phyloP scores from a whole-genome alignment of 2,888 invertebrate species.

The Synanthedon formicaeformis region DNA sequence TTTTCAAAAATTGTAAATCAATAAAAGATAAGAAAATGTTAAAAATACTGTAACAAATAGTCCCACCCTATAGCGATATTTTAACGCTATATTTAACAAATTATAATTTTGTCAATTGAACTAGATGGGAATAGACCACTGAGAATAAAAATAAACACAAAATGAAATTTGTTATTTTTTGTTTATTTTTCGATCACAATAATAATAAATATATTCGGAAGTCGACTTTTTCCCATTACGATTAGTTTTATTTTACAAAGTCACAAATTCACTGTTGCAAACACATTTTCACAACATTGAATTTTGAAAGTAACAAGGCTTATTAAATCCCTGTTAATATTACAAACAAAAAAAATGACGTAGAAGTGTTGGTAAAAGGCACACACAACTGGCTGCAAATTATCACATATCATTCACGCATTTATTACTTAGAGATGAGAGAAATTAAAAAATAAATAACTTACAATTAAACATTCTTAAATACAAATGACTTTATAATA shows the following conservation, averaged over 20 bases:
- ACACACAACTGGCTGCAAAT: background rate
- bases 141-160: no score
- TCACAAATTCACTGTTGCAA: slow-evolving; percentile 53
- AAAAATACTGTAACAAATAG: no score
- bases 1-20: no score
- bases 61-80: no score
- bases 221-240: slow-evolving; percentile 13
- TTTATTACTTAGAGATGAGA: background rate
- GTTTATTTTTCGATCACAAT: slow-evolving; percentile 44
- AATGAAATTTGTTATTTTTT: slow-evolving; percentile 5
- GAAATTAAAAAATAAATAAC: slow-evolving; percentile 53
- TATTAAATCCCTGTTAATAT: background rate
- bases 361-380: background rate
- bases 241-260: background rate
- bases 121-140: no score
- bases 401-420: background rate
- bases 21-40: no score
- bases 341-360: background rate
- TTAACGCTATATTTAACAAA: no score
- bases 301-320: slow-evolving; percentile 4
- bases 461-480: slow-evolving; percentile 34
- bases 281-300: slow-evolving; percentile 58
- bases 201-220: slow-evolving; percentile 45
- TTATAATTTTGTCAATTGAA: no score
- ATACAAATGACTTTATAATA: slow-evolving; percentile 54